phyloP scores from a whole-genome alignment of 2,113 vertebrate genomes.

The Micronycteris hirsuta region DNA sequence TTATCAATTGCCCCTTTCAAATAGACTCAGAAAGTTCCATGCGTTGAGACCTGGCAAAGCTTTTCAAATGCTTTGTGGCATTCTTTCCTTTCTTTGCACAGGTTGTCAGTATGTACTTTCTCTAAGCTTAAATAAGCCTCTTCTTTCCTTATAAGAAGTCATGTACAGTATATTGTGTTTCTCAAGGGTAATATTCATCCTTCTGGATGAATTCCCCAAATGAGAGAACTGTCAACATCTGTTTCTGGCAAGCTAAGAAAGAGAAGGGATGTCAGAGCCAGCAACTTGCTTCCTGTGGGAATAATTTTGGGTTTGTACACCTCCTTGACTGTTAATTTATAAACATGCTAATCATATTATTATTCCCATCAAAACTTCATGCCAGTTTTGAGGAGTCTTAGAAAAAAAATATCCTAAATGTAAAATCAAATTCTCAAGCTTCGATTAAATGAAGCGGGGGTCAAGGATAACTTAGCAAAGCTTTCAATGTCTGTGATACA shows the following conservation, averaged over 20 bases:
- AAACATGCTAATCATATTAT: constrained; percentile 65
- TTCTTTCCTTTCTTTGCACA: constrained; percentile 40
- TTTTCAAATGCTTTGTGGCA: constrained; percentile 30
- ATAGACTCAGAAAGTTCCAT: constrained; percentile 6
- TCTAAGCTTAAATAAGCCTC: constrained; percentile 64
- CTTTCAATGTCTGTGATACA: background rate
- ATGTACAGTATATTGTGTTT: constrained; percentile 67
- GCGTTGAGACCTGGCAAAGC: background rate
- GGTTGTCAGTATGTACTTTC: constrained; percentile 59
- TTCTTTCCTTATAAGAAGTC: constrained; percentile 66
- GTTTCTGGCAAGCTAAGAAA: constrained; percentile 70
- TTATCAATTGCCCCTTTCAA: constrained; percentile 55
- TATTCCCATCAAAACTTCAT: constrained; percentile 58
- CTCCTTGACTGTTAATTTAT: constrained; percentile 75
- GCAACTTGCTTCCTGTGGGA: constrained; percentile 68
- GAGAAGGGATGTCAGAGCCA: constrained; percentile 60
- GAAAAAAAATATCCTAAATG: background rate
- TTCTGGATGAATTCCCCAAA: constrained; percentile 69
- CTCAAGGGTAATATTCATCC: constrained; percentile 72
- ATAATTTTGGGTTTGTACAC: constrained; percentile 71
- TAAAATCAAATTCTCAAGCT: constrained; percentile 30
- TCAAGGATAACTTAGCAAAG: constrained; percentile 34
- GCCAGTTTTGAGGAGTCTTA: constrained; percentile 41
- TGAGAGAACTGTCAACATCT: constrained; percentile 73
- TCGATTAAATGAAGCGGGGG: background rate